Evolutionary conservation across 2,797 vertebrate species (phyloP), one percentile per base, ranked within the genome.

Genomic region (Ispidina picta): DNA sequence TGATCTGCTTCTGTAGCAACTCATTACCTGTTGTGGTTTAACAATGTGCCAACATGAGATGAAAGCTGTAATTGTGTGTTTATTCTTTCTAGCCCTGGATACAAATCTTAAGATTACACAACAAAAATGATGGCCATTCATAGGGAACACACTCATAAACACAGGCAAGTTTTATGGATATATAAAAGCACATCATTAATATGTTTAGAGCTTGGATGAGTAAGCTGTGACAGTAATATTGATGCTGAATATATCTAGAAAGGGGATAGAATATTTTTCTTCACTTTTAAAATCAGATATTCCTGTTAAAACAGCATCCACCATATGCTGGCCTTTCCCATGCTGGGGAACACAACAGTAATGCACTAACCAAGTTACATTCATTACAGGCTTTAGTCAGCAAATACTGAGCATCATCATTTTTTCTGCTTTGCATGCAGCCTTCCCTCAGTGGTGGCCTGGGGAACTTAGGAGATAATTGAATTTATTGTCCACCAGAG

Each of bases 401-500:
- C 43, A 76, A 85, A 84, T 28, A 44, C 21, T 43, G 71, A 71
- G 7, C 46, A 71, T 72, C 8, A 79, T 29, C 23, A 55, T 68
- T 74, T 86, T 88, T 86, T 88, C 72, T 71, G 20, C 48, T 73
- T 73, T 49, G 39, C 58, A 54, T 54, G 70, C 11, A 82, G 29
- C 21, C 54, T 46, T 86, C 65, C 44, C 22, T 59, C 64, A 55
- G 39, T 16, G 33, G 1, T 72, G 39, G 56, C 55, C 55, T 52
- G 31, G 23, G 25, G n/a, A 91, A 59, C 35, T 59, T 74, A 37
- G 59, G 35, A 72, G 25, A 28, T 78, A 86, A 86, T 37, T 75
- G 46, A 76, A 83, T 93, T 83, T 88, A 49, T 77, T 87, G 54
- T n/a, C 31, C 60, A 91, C n/a, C 60, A 83, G 78, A 84, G 44